Evolutionary conservation across 2,888 invertebrate species (phyloP).

Genomic region (Dusona sp.): DNA sequence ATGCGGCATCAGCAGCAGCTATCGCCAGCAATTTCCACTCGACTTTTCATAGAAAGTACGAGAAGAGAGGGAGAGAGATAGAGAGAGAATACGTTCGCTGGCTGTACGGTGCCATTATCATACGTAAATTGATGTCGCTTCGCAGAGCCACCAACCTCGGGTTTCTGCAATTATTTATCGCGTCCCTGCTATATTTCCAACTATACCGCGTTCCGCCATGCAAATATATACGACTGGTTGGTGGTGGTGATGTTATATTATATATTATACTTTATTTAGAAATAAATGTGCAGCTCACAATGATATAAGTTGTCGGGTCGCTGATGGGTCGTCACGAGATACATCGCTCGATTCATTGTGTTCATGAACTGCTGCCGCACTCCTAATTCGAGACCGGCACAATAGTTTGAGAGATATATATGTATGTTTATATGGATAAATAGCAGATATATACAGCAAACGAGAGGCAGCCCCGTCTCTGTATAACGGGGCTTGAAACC

Average conservation of each 20-base stretch:
- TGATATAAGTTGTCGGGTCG: conserved; percentile 51
- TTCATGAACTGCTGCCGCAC: conserved; percentile 38
- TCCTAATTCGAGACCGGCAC: conserved; percentile 52
- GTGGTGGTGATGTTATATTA: conserved; percentile 39
- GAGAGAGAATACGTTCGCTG: conserved; percentile 37
- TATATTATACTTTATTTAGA: conserved; percentile 63
- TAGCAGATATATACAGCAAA: conserved; percentile 35
- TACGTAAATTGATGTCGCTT: conserved; percentile 74
- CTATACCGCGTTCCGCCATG: conserved; percentile 41
- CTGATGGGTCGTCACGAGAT: conserved; percentile 46
- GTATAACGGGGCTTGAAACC: conserved; percentile 81
- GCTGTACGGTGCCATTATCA: conserved; percentile 70
- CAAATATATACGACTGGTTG: conserved; percentile 13
- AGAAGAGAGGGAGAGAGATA: conserved; percentile 27
- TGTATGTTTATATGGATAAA: conserved; percentile 13
- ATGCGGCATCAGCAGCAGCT: conserved; percentile 60
- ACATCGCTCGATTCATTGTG: conserved; percentile 57
- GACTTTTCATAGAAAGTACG: conserved; percentile 70
- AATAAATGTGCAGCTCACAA: conserved; percentile 27
- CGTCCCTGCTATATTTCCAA: conserved; percentile 63
- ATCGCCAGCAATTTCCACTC: conserved; percentile 69
- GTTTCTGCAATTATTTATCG: conserved; percentile 72
- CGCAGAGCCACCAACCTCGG: conserved; percentile 55
- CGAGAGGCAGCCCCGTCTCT: conserved; percentile 62
- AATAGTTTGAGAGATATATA: conserved; percentile 21